Percentiles rank a stretch among this genome's conserved stretches.
Evolutionary conservation across 2,888 invertebrate genomes (phyloP).

Genomic region (Frankliniella intonsa): DNA sequence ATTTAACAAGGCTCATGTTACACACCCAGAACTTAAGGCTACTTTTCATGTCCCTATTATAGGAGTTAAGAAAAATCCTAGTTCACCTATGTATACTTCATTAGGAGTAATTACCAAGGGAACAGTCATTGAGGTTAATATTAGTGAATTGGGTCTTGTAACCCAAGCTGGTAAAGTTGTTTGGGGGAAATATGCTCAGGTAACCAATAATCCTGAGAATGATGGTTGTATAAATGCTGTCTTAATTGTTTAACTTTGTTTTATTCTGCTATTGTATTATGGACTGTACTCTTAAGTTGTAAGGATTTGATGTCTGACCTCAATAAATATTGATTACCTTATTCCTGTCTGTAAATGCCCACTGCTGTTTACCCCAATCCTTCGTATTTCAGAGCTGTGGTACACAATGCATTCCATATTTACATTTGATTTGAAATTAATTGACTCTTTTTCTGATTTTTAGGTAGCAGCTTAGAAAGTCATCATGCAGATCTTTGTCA

Average conservation of each 20-base stretch:
- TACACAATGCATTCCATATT: constrained; percentile 30
- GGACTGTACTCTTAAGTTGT: not conserved
- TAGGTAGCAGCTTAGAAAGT: constrained; percentile 41
- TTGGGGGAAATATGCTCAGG: constrained; percentile 99
- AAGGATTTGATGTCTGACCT: not conserved
- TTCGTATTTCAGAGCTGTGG: constrained; percentile 14
- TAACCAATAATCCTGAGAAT: constrained; percentile 99
- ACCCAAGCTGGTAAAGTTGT: constrained; percentile 99
- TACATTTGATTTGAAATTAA: constrained; percentile 27
- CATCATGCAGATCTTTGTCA: constrained; percentile 94
- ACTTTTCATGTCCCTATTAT: constrained; percentile 97
- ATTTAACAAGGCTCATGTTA: constrained; percentile 97
- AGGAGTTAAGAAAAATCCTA: constrained; percentile 98
- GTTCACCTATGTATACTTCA: constrained; percentile 93
- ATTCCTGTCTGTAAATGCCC: not conserved
- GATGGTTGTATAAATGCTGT: constrained; percentile 99
- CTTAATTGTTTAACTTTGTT: constrained; percentile 70
- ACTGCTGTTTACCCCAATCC: not conserved
- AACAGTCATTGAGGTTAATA: constrained; percentile 95
- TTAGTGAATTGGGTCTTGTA: constrained; percentile 96
- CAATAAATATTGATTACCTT: not conserved
- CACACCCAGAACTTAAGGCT: constrained; percentile 97
- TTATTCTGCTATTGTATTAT: not conserved
- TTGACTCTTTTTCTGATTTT: constrained; percentile 37
- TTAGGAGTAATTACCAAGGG: constrained; percentile 98